phyloP scores from a whole-genome alignment of 2,797 vertebrate genomes.

The Myotis planiceps region DNA sequence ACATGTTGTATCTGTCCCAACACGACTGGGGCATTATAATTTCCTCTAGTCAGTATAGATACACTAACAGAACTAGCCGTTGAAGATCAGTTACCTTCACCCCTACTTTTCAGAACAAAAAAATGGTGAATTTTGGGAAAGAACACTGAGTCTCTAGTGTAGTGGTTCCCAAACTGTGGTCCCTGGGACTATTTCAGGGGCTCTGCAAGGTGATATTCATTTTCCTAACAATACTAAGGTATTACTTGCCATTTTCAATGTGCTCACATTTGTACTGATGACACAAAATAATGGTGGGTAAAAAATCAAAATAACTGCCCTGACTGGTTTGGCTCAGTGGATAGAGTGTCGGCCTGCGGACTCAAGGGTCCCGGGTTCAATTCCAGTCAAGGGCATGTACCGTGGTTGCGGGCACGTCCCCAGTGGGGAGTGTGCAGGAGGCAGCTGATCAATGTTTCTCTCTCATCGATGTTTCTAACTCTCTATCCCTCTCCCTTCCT shows the following conservation, averaged over 20 bases:
- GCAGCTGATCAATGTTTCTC: too few species aligned
- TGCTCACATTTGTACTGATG: background rate
- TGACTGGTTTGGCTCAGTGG: too few species aligned
- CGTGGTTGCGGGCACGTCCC: too few species aligned
- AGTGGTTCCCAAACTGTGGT: background rate
- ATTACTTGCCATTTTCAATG: conserved; percentile 4
- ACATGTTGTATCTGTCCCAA: background rate
- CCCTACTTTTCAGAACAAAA: background rate
- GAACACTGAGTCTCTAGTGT: background rate
- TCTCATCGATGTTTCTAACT: too few species aligned
- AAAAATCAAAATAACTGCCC: background rate
- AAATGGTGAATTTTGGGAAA: background rate
- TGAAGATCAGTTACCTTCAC: background rate
- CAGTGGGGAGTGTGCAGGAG: too few species aligned
- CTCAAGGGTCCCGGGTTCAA: too few species aligned
- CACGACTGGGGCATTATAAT: background rate
- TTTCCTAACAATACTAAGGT: background rate
- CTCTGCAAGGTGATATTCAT: background rate
- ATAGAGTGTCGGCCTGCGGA: too few species aligned
- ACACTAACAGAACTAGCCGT: background rate
- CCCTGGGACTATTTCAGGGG: background rate
- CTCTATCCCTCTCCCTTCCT: too few species aligned
- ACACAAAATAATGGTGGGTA: background rate
- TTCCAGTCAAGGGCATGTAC: too few species aligned
- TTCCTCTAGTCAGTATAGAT: background rate